Percentiles rank a stretch among this genome's conserved stretches.
Conservation (phyloP, 2,113 vertebrate genomes). For the Pollachius pollachius region DNA sequence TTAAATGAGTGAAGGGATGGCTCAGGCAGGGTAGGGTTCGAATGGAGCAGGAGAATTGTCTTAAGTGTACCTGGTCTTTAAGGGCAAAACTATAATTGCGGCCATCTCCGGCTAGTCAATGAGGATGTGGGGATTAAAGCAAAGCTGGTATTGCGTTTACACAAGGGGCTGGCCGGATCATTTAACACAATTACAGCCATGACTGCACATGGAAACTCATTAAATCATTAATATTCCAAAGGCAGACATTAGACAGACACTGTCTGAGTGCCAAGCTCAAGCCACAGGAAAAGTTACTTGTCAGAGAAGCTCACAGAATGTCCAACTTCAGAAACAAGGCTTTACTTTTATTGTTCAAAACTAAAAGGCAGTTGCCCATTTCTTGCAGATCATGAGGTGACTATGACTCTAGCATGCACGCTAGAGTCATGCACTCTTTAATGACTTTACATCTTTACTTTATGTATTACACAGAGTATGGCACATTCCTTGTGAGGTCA, state of each 20-base stretch:
- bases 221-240: constrained; percentile 51
- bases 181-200: constrained; percentile 59
- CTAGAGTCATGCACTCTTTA: no score
- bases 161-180: constrained; percentile 45
- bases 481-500: constrained; percentile 66
- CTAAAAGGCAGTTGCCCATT: no score
- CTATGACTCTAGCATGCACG: no score
- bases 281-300: constrained; percentile 18
- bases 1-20: no score
- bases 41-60: no score
- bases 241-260: constrained; percentile 30
- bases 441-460: not conserved
- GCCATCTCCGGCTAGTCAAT: constrained; percentile 22
- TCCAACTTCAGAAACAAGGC: no score
- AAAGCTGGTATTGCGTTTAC: constrained; percentile 36
- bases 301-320: constrained; percentile 16
- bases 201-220: constrained; percentile 49
- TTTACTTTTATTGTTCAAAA: no score
- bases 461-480: not conserved
- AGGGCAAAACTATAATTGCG: constrained; percentile 29
- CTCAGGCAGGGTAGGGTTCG: no score
- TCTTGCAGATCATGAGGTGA: no score
- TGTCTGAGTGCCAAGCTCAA: constrained; percentile 3
- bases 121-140: constrained; percentile 48
- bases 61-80: no score